Evolutionary conservation across 2,797 vertebrate species (phyloP), one percentile per base, ranked within the genome.

Genomic region (Diplodus sargus): DNA sequence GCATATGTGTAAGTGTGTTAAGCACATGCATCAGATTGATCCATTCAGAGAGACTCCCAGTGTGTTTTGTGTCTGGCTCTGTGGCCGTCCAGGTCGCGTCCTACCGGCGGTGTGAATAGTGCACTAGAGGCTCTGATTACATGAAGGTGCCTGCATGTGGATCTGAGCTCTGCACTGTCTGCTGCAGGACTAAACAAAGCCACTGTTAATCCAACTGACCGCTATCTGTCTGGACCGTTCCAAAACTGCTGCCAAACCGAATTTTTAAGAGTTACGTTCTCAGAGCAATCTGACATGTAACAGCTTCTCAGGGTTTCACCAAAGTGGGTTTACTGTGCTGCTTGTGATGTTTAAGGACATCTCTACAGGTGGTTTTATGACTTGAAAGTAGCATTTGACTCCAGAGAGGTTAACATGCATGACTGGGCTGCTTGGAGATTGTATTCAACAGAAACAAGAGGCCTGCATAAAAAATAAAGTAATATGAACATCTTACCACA

Each of bases 101-200:
- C 76, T 87, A 77, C 45, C 65, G 70, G 65, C 62, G 52, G 78
- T 67, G 73, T 70, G 72, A 86, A 83, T 16, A 69, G 74, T 42
- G 65, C 34, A 78, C 67, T 71, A 79, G 83, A 70, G 78, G 74
- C 64, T 88, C 71, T 69, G 81, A 81, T 91, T 90, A 86, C 83
- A 81, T 48, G 67, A 84, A 83, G 86, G 74, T 90, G 81, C 59
- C 74, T 60, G 78, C 56, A 82, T 70, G 84, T 73, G 69, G 79
- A 81, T 81, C 82, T 76, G 68, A 39, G 70, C 61, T 71, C 28
- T 48, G 42, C 74, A 72, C 73, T 30, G 58, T 68, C 68, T 61
- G 80, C 63, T 51, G 67, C 23, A 61, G 74, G 61, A 70, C 80
- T 76, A 88, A 89, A 83, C 82, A 87, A 82, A 76, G 87, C 56